These are phyloP conservation scores for Myxocyprinus asiaticus DNA, from an alignment of 2,113 vertebrate species.

Conservation along the genomic window DNA sequence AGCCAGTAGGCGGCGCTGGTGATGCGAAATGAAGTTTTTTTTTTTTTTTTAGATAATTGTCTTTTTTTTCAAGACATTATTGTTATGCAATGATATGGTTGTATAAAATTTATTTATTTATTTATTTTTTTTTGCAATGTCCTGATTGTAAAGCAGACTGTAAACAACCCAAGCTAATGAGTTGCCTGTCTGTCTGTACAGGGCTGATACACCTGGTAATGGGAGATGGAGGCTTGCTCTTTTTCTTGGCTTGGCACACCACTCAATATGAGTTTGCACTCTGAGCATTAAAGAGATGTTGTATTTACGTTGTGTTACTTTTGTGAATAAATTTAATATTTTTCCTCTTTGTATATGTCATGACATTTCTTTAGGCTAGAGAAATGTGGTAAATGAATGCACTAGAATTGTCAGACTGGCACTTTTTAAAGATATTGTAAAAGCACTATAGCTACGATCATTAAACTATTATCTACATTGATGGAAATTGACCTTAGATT, in stretches of 20 bases:
- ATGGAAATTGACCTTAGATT: too few species aligned
- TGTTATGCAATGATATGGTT: too few species aligned
- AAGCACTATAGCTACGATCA: too few species aligned
- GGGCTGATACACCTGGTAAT: conserved; percentile 40
- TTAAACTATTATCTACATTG: too few species aligned
- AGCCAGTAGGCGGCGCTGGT: not conserved
- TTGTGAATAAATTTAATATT: not conserved
- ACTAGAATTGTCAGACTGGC: too few species aligned
- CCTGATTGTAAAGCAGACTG: not conserved
- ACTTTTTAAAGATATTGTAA: too few species aligned
- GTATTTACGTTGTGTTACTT: too few species aligned
- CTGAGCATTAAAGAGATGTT: conserved; percentile 54
- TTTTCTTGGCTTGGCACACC: conserved; percentile 36
- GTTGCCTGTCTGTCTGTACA: conserved; percentile 59
- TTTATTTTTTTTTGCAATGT: too few species aligned
- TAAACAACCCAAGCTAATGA: conserved; percentile 44
- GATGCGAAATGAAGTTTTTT: not conserved
- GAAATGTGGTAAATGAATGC: too few species aligned
- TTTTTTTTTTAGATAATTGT: not conserved
- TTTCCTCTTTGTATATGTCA: not conserved
- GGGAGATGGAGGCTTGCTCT: conserved; percentile 18
- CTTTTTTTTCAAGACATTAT: too few species aligned
- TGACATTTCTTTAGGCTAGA: too few species aligned
- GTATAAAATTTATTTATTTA: too few species aligned
- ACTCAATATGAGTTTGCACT: conserved; percentile 23